Conservation (phyloP, 2,797 vertebrate species). For the Myotis vivesi region DNA sequence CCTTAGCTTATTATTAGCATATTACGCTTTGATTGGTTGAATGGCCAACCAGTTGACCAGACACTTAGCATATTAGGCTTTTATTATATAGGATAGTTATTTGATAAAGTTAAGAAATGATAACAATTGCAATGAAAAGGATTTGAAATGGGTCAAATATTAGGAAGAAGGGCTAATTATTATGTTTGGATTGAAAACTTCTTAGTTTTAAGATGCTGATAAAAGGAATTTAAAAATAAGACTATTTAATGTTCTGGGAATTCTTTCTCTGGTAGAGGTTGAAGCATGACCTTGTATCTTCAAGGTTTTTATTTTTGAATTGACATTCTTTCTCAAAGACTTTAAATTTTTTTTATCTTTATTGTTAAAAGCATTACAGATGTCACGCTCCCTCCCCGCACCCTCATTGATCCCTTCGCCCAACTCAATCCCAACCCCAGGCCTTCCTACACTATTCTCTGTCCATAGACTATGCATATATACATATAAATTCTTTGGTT, state of each 20-base stretch:
- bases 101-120: neutral
- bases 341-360: neutral
- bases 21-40: no score
- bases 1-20: no score
- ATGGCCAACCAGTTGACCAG: no score
- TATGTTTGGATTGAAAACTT: neutral
- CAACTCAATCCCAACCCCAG: no score
- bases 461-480: no score
- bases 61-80: no score
- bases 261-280: neutral
- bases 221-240: neutral
- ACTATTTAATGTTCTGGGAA: neutral
- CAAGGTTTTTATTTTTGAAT: neutral
- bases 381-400: no score
- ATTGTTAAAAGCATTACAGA: no score
- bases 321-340: neutral
- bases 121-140: slow-evolving; percentile 16
- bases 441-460: no score
- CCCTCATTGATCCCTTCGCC: no score
- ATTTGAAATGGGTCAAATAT: neutral
- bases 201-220: neutral
- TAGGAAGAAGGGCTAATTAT: neutral
- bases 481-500: no score
- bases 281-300: neutral
- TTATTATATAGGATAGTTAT: neutral